Evolutionary conservation across 92 coral and sea anemone species (phyloP).

Genomic region (Bergia puertoricense): DNA sequence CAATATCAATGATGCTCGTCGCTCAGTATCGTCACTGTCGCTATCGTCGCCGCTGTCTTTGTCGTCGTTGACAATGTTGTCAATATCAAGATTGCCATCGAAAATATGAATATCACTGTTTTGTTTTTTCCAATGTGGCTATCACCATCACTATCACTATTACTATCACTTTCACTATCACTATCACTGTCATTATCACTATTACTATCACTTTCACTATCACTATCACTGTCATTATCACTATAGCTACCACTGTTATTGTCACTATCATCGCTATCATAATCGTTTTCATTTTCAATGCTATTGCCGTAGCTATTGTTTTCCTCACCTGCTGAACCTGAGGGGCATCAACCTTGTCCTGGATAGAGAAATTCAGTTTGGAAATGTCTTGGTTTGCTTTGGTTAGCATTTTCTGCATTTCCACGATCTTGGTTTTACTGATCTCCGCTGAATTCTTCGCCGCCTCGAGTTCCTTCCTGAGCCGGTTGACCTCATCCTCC

Average conservation of each 20-base stretch:
- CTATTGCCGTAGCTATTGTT: not conserved
- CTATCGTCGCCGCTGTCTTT: too few relatives aligned
- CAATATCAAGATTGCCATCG: too few relatives aligned
- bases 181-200: not conserved
- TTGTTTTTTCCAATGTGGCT: not conserved
- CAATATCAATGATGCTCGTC: not conserved
- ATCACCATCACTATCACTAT: not conserved
- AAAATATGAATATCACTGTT: not conserved
- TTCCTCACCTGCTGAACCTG: slow-evolving; percentile 35
- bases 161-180: not conserved
- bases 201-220: not conserved
- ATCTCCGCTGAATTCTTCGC: slow-evolving; percentile 71
- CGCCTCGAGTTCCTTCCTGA: slow-evolving; percentile 70
- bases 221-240: not conserved
- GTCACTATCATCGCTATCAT: not conserved
- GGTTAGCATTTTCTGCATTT: slow-evolving; percentile 68
- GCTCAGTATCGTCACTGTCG: too few relatives aligned
- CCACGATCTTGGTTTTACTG: slow-evolving; percentile 65
- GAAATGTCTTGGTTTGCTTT: slow-evolving; percentile 48
- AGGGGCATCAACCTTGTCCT: slow-evolving; percentile 38
- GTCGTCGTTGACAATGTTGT: too few relatives aligned
- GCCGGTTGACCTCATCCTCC: slow-evolving; percentile 63
- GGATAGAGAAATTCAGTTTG: slow-evolving; percentile 13
- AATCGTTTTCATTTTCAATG: not conserved
- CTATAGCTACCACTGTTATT: not conserved